Conservation (phyloP, 1,140 invertebrate genomes). For the Neuroterus valhalla region DNA sequence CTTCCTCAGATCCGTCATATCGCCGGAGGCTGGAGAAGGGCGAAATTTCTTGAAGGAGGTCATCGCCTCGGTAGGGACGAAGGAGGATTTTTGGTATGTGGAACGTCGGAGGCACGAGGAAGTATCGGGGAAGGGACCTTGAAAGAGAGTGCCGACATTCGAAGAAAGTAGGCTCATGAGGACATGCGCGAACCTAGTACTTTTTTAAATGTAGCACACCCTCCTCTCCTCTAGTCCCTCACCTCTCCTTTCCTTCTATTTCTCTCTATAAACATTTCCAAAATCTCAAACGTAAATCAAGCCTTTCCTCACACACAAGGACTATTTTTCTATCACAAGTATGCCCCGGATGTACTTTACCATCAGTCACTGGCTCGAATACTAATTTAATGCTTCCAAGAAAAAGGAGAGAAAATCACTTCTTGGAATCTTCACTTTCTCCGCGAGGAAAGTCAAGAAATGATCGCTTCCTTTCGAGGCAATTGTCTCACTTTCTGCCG, state of each 20-base stretch:
- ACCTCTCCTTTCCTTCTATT: conserved; percentile 2
- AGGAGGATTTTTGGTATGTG: conserved; percentile 55
- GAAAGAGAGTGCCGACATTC: conserved; percentile 62
- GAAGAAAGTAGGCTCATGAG: conserved; percentile 66
- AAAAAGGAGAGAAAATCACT: conserved; percentile 12
- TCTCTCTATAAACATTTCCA: conserved; percentile 9
- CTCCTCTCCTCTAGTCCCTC: not conserved
- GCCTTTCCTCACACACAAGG: not conserved
- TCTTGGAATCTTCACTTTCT: conserved; percentile 25
- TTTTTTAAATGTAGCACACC: not conserved
- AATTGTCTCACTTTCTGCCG: conserved; percentile 14
- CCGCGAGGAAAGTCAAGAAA: conserved; percentile 7
- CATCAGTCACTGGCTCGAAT: not conserved
- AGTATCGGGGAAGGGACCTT: conserved; percentile 55
- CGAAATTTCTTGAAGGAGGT: conserved; percentile 37
- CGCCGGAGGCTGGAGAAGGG: conserved; percentile 24
- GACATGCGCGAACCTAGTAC: conserved; percentile 37
- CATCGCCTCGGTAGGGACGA: conserved; percentile 10
- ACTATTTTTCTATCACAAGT: not conserved
- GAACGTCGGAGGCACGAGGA: conserved; percentile 45
- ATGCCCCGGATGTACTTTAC: not conserved
- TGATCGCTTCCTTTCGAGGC: not conserved
- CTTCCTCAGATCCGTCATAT: conserved; percentile 33
- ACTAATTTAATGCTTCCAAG: conserved; percentile 12
- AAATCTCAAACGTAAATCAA: conserved; percentile 19